Evolutionary conservation across 2,888 invertebrate genomes (phyloP).

Genomic region (Mantis religiosa): DNA sequence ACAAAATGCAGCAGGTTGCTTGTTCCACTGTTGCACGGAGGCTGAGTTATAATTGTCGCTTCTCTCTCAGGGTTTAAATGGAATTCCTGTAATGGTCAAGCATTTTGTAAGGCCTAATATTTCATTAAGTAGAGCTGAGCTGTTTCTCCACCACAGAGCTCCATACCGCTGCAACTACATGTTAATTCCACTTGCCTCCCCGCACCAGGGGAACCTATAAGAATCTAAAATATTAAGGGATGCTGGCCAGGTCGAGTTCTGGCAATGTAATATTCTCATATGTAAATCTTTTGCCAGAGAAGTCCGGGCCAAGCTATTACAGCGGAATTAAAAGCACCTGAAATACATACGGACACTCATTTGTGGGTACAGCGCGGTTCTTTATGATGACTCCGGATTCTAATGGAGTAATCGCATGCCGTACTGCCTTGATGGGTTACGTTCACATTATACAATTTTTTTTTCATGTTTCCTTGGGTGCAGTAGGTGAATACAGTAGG

Average conservation of each 20-base stretch:
- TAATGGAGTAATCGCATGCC: too few species aligned
- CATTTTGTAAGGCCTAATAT: slow-evolving; percentile 22
- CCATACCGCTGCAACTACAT: not conserved
- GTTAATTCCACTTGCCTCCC: not conserved
- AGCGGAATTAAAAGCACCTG: not conserved
- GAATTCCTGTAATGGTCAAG: slow-evolving; percentile 25
- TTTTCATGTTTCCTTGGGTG: too few species aligned
- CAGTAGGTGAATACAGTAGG: too few species aligned
- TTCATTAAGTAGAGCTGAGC: slow-evolving; percentile 14
- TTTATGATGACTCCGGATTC: not conserved
- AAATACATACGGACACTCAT: not conserved
- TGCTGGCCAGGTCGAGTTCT: not conserved
- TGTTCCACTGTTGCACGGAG: not conserved
- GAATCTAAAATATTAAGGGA: not conserved
- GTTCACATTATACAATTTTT: too few species aligned
- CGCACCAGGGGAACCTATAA: slow-evolving; percentile 5
- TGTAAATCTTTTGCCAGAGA: not conserved
- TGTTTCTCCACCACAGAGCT: not conserved
- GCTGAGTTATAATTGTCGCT: slow-evolving; percentile 9
- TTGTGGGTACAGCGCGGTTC: not conserved
- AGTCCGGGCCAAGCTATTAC: not conserved
- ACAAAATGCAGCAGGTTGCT: not conserved
- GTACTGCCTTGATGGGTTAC: too few species aligned
- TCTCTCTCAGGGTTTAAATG: slow-evolving; percentile 19
- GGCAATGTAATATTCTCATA: not conserved